phyloP scores from a whole-genome alignment of 2,797 vertebrate species.

The Apogon hyalosoma region DNA sequence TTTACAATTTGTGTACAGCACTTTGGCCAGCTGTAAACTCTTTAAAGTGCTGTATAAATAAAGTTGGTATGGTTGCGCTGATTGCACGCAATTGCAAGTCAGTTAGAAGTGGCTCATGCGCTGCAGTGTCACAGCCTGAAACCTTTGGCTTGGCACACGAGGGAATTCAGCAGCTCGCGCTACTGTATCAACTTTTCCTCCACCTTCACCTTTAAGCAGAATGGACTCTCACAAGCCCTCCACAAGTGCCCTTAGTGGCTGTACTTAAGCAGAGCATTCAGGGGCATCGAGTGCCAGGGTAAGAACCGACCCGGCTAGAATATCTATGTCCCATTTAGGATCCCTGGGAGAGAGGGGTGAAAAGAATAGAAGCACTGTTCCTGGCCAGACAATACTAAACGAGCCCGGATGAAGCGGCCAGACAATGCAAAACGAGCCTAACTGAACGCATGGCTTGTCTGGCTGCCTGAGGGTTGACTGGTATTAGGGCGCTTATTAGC shows the following conservation, averaged over 20 bases:
- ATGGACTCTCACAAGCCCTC: conserved; percentile 59
- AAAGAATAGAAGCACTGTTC: conserved; percentile 79
- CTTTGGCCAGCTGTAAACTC: no score
- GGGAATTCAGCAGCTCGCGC: conserved; percentile 51
- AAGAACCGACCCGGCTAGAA: conserved; percentile 71
- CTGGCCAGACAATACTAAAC: conserved; percentile 66
- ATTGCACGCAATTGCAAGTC: no score
- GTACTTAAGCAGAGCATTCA: conserved; percentile 71
- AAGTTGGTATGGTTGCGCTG: no score
- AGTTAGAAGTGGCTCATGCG: conserved; percentile 6
- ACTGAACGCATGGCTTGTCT: conserved; percentile 59
- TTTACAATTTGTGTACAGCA: no score
- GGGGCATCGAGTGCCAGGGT: conserved; percentile 69
- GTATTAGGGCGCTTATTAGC: conserved; percentile 51
- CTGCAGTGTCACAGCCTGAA: conserved; percentile 20
- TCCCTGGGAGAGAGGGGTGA: conserved; percentile 60
- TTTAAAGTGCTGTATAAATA: no score
- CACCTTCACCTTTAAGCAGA: conserved; percentile 60
- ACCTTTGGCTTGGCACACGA: conserved; percentile 48
- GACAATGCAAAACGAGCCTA: conserved; percentile 63
- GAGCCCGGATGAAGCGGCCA: conserved; percentile 65
- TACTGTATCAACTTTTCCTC: conserved; percentile 58
- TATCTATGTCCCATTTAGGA: conserved; percentile 79
- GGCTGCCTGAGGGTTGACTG: conserved; percentile 57
- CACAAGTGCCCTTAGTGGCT: conserved; percentile 63